Evolutionary conservation across 2,797 vertebrate genomes (phyloP), one percentile per base, ranked within the genome.

Genomic region (Syngnathus rostellatus): DNA sequence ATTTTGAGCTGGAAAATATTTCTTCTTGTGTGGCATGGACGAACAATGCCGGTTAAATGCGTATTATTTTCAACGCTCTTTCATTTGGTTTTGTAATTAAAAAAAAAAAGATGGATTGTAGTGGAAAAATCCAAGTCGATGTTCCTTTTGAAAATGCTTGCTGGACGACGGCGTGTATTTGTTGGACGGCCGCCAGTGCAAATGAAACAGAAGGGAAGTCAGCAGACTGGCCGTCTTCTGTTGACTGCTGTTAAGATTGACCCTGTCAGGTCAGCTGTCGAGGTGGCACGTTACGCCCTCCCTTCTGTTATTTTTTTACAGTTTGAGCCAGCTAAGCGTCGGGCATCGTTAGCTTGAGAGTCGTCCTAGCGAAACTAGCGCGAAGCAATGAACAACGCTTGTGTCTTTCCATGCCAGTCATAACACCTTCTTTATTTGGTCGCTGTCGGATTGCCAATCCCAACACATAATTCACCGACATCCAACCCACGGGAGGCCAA

Each of bases 91-190:
- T 63, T 41, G 19, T 23, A n/a, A 50, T 31, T 57, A 2, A 21
- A 25, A 62, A 14, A 14, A 16, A 63, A 63, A 31, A 4, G 31
- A 31, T 31, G 19, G 9, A 51, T 48, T 16, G 77, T 57, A 66
- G 80, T 89, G 90, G 87, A 90, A 90, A 91, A 90, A 86, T 76
- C 75, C n/a, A 74, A 76, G 77, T 79, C 76, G 79, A 79, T 76
- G 70, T 76, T 64, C 74, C 72, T 86, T 84, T 84, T 82, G 68
- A 3, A 89, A 89, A 82, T 79, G 80, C 72, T 80, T 74, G 69
- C 77, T 80, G 77, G 74, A 83, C 68, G 41, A 67, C 39, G 41
- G 67, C 39, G 48, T 88, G 84, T 87, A 77, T 86, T 72, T 79
- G 77, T 89, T 91, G 90, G 90, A 86, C 53, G 38, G 45, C 63